Percentiles rank a stretch among this genome's conserved stretches.
Conservation (phyloP, 2,888 invertebrate genomes). For the Drosophila borborema region DNA sequence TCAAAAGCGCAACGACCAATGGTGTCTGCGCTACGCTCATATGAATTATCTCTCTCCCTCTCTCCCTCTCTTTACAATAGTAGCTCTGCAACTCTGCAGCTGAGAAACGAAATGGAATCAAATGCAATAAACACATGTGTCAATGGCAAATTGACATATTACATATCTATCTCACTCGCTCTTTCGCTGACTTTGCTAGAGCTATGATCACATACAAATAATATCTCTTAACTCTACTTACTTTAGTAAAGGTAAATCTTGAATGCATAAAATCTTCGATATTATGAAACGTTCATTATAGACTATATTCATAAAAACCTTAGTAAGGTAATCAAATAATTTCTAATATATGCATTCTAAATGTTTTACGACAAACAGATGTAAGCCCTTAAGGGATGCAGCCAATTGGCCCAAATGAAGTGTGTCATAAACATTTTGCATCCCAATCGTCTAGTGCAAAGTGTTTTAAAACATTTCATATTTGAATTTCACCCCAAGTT, state of each 20-base stretch:
- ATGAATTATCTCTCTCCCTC: background rate
- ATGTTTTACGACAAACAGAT: conserved; percentile 3
- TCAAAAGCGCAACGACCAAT: background rate
- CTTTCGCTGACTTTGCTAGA: background rate
- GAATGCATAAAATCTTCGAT: background rate
- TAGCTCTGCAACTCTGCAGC: background rate
- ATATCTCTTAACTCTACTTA: too few species aligned
- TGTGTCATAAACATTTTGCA: conserved; percentile 40
- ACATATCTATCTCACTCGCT: background rate
- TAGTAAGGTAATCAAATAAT: background rate
- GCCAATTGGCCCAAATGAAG: conserved; percentile 32
- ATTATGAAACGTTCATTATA: background rate
- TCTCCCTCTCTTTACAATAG: background rate
- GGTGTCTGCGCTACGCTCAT: background rate
- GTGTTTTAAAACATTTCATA: conserved; percentile 31
- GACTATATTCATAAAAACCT: conserved; percentile 2
- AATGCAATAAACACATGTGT: background rate
- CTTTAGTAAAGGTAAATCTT: background rate
- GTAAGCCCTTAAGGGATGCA: background rate
- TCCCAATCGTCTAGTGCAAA: conserved; percentile 40
- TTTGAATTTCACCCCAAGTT: conserved; percentile 30
- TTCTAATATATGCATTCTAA: background rate
- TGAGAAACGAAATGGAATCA: background rate
- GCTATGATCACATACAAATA: too few species aligned
- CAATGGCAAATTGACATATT: background rate